Conservation (phyloP, 2,888 invertebrate species). For the Luperina nickerlii region DNA sequence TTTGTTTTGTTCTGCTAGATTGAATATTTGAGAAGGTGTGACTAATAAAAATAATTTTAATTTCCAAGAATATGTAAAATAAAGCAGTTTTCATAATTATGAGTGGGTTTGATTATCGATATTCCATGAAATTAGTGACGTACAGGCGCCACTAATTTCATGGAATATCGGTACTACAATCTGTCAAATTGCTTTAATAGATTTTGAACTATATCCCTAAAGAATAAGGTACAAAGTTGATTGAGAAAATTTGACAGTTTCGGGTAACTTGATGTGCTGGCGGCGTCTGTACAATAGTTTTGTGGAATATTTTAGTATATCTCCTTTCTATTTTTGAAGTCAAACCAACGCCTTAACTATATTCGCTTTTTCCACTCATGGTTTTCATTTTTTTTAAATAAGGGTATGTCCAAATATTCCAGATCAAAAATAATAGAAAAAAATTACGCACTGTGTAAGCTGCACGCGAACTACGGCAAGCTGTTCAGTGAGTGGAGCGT, state of each 20-base stretch:
- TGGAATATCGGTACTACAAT: too few relatives aligned
- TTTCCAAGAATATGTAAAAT: neutral
- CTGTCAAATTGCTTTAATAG: too few relatives aligned
- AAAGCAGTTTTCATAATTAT: neutral
- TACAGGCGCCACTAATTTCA: too few relatives aligned
- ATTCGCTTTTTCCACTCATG: neutral
- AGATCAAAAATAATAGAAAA: constrained; percentile 93
- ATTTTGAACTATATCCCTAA: too few relatives aligned
- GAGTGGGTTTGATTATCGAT: neutral
- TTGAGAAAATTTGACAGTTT: too few relatives aligned
- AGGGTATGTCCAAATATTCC: constrained; percentile 6
- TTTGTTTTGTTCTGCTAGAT: neutral
- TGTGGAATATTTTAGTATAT: neutral
- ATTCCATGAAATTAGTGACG: too few relatives aligned
- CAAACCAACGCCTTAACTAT: neutral
- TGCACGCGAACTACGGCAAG: constrained; percentile 95
- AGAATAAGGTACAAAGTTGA: too few relatives aligned
- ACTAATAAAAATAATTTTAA: neutral
- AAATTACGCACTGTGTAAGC: constrained; percentile 94
- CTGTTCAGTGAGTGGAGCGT: constrained; percentile 96
- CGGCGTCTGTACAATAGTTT: neutral
- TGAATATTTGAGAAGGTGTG: neutral
- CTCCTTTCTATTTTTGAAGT: neutral
- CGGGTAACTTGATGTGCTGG: too few relatives aligned
- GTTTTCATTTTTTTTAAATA: neutral